Evolutionary conservation across 2,888 invertebrate genomes (phyloP), one percentile per base, ranked within the genome.

Genomic region (Rhogogaster chlorosoma): DNA sequence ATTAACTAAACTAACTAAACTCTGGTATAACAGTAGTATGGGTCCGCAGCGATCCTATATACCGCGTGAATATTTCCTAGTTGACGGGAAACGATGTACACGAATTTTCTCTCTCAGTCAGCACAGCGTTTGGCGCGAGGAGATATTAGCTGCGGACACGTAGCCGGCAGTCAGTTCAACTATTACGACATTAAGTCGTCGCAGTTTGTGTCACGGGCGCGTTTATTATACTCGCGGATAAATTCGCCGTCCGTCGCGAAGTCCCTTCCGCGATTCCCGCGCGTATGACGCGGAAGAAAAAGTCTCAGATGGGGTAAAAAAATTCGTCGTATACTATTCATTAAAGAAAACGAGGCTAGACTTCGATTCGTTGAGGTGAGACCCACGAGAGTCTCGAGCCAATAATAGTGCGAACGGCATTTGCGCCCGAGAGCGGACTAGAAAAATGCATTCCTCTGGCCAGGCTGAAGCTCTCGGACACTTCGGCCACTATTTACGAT

Each of bases 391-490:
- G 38, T 61, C 57, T 61, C 61, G 61, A 61, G 84, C 86, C 86
- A 85, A 86, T 86, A 86, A 86, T 86, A 86, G 86, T 86, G 83
- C 86, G 36, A 84, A n/a, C 53, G 84, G 86, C 83, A 84, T 86
- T 86, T 77, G 86, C 86, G 84, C 29, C 42, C 36, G 71, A 67
- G 80, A 82, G 67, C 15, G 32, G 53, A 45, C 26, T 85, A 53
- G 85, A 71, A 84, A 86, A 86, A 84, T 86, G 73, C 83, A 86
- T 86, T 86, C 70, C 29, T 57, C 70, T 64, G 64, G 61, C 82
- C 73, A 45, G 84, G 77, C 84, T 83, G 85, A 38, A 36, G 64
- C 61, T 64, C 80, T 64, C 64, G 45, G 78, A 67, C 73, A 38
- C 64, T 80, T 84, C 45, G 87, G 85, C 87, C n/a, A 67, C 57